These are phyloP conservation scores for Corynorhinus townsendii DNA, from an alignment of 2,113 vertebrate genomes.

Conservation along the genomic window DNA sequence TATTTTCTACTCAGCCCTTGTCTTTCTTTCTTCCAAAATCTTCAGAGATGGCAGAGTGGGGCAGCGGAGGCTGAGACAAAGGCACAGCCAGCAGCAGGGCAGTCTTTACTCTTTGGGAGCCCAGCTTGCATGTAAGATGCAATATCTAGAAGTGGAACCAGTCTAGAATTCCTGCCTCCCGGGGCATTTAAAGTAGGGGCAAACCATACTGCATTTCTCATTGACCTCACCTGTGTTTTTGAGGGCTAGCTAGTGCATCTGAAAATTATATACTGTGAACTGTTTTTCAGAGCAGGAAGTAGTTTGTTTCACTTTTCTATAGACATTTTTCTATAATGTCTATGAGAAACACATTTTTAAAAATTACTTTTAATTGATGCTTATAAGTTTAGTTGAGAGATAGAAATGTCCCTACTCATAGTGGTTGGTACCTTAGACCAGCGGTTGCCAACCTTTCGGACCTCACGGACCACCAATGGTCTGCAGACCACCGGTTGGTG, in stretches of 20 bases:
- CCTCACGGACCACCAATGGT: too few relatives aligned
- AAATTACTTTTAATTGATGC: neutral
- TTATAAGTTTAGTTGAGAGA: neutral
- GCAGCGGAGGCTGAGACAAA: neutral
- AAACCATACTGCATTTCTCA: neutral
- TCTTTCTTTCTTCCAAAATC: constrained; percentile 33
- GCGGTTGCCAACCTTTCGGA: too few relatives aligned
- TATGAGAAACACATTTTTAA: neutral
- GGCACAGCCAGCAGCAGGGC: neutral
- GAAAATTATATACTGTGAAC: neutral
- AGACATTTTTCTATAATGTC: neutral
- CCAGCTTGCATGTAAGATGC: neutral
- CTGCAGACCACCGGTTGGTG: too few relatives aligned
- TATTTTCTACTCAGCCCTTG: neutral
- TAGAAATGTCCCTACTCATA: neutral
- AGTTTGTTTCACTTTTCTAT: neutral
- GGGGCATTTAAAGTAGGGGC: neutral
- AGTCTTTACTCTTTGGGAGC: neutral
- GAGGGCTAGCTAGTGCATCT: neutral
- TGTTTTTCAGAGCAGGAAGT: constrained; percentile 33
- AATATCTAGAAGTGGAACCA: neutral
- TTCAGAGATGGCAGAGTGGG: constrained; percentile 8
- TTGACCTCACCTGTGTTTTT: neutral
- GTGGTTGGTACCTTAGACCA: neutral
- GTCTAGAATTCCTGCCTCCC: neutral